Evolutionary conservation across 2,888 invertebrate genomes (phyloP).

Genomic region (Lepeophtheirus nordmannii): DNA sequence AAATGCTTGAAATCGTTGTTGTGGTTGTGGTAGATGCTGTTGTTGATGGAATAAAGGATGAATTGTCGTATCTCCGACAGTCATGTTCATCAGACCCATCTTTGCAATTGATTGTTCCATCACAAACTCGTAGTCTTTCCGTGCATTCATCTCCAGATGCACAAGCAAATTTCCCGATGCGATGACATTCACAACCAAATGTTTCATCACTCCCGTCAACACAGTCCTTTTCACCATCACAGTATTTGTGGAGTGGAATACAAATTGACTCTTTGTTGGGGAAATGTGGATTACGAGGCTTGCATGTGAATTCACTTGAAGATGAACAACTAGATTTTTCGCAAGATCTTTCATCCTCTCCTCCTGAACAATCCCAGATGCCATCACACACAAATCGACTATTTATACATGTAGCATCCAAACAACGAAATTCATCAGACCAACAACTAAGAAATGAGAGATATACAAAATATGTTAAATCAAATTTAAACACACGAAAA

Average conservation of each 20-base stretch:
- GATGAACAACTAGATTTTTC: background rate
- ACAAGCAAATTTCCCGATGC: slow-evolving; percentile 34
- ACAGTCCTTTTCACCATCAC: slow-evolving; percentile 51
- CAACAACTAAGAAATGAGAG: slow-evolving; percentile 32
- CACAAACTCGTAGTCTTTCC: slow-evolving; percentile 37
- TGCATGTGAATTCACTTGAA: background rate
- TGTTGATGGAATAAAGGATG: background rate
- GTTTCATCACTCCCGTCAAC: slow-evolving; percentile 14
- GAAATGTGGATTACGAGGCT: background rate
- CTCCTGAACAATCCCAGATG: slow-evolving; percentile 14
- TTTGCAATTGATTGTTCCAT: slow-evolving; percentile 36
- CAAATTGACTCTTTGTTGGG: slow-evolving; percentile 44
- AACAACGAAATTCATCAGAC: slow-evolving; percentile 48
- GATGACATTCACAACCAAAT: slow-evolving; percentile 9
- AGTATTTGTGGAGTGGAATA: slow-evolving; percentile 44
- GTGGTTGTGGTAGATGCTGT: background rate
- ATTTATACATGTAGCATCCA: slow-evolving; percentile 55
- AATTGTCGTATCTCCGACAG: background rate
- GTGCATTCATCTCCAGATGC: slow-evolving; percentile 34
- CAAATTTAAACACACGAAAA: slow-evolving; percentile 1
- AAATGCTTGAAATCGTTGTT: background rate
- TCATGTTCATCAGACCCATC: slow-evolving; percentile 34
- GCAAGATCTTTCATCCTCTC: slow-evolving; percentile 16
- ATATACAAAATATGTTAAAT: background rate
- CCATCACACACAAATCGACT: slow-evolving; percentile 52